phyloP scores from a whole-genome alignment of 1,140 invertebrate genomes.

The Medauroidea extradentata region DNA sequence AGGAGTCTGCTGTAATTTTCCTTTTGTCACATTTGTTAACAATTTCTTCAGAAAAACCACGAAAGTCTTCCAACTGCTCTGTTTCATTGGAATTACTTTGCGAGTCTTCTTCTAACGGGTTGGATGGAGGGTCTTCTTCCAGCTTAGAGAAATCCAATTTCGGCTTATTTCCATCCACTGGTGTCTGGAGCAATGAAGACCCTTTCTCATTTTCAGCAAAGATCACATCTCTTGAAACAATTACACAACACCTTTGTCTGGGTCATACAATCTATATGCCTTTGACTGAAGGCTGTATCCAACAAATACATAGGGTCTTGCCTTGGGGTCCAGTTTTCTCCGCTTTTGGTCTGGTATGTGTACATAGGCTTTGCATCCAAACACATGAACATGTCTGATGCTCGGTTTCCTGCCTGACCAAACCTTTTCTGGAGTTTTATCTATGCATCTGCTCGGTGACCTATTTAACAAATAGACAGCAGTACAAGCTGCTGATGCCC shows the following conservation, averaged over 20 bases:
- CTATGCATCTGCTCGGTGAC: slow-evolving; percentile 1
- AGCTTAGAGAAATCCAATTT: neutral
- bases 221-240: neutral
- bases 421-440: neutral
- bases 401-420: slow-evolving; percentile 15
- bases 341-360: slow-evolving; percentile 2
- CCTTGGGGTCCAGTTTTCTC: slow-evolving; percentile 21
- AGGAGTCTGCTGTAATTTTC: too few relatives aligned
- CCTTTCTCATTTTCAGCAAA: slow-evolving; percentile 15
- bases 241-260: neutral
- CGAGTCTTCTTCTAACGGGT: neutral
- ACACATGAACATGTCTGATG: slow-evolving; percentile 14
- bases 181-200: neutral
- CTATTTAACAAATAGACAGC: slow-evolving; percentile 45
- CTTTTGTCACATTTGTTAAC: neutral
- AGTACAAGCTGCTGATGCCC: slow-evolving; percentile 41
- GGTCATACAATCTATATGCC: slow-evolving; percentile 19
- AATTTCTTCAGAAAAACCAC: neutral
- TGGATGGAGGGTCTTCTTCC: neutral
- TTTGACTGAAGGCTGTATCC: slow-evolving; percentile 20
- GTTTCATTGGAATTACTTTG: neutral
- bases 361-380: slow-evolving; percentile 21
- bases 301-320: slow-evolving; percentile 10
- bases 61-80: neutral
- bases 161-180: neutral